Percentiles rank a stretch among this genome's conserved stretches.
phyloP scores from a whole-genome alignment of 2,888 invertebrate species.

The Exocentrus adspersus region DNA sequence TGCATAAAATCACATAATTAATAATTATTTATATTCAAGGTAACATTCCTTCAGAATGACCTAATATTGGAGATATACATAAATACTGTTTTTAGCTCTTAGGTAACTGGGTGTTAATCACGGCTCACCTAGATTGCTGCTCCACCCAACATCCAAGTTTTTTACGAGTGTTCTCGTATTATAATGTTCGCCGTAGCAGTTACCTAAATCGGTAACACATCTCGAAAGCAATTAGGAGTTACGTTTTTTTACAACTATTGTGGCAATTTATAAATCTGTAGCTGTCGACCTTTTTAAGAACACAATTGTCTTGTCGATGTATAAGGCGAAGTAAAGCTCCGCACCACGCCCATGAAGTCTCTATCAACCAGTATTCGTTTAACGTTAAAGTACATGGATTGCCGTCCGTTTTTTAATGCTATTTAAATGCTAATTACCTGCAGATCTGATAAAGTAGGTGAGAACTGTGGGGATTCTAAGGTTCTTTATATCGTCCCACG shows the following conservation, averaged over 20 bases:
- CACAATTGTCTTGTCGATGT: neutral
- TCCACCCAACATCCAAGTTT: too few species aligned
- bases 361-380: conserved; percentile 16
- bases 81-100: too few species aligned
- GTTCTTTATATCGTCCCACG: conserved; percentile 37
- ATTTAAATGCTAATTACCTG: conserved; percentile 44
- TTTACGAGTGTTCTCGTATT: too few species aligned
- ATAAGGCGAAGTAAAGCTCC: conserved; percentile 4
- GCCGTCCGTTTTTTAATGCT: conserved; percentile 28
- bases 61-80: too few species aligned
- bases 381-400: conserved; percentile 18
- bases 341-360: conserved; percentile 10
- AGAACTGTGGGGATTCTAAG: conserved; percentile 33
- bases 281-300: neutral
- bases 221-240: neutral
- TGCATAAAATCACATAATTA: too few species aligned
- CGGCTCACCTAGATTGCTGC: too few species aligned
- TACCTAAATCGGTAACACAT: neutral
- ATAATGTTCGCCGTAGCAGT: neutral
- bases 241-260: neutral
- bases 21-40: too few species aligned
- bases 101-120: too few species aligned
- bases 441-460: conserved; percentile 44
- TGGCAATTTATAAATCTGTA: neutral
- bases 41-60: too few species aligned